Base-by-base conservation (phyloP, 2,888 invertebrate species). In the Hololepta plana region DNA sequence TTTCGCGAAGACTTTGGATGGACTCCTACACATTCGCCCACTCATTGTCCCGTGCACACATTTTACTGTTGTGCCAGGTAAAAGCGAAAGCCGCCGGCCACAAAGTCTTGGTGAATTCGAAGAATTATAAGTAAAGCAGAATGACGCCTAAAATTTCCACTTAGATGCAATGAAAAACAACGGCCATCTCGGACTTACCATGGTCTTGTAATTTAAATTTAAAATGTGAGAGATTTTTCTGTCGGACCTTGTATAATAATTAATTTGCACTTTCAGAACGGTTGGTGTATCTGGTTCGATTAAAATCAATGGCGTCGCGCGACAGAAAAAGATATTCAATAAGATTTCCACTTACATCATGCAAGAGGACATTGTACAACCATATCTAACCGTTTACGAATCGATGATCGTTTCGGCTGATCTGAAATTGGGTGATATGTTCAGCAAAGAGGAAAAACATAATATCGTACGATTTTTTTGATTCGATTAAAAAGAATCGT, bases 271-370 rank as follows among this genome's bases (percentile, higher is more conserved):
- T 29, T 43, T 10, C 32, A 51, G 51, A 23, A 40, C 64, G 3
- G 60, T 63, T 19, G 69, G 69, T 12, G 67, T 77, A 1, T 62
- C 59, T 24, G 81, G 81, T 0, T 57, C 59, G 3, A 69, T 81
- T 27, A 58, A 62, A 29, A 68, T 77, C 4, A 79, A 80, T 44
- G 73, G 72, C 0, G 63, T 65, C 32, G 56, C 64, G 0, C 57
- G 81, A 3, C 67, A 76, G 37, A 61, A 75, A 58, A 57, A 65
- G 20, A 53, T 66, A 7, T 81, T 77, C 55, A 68, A 76, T 43
- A 79, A 77, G 45, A 60, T 77, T 34, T 71, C 74, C 15, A 69
- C 74, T 26, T 81, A 81, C 58, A 82, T 84, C 38, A 79, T 80
- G 75, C 82, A 84, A 48, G 73, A 75, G 31, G 74, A 75, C 42